phyloP scores from a whole-genome alignment of 2,113 vertebrate genomes.

The Albula goreensis region DNA sequence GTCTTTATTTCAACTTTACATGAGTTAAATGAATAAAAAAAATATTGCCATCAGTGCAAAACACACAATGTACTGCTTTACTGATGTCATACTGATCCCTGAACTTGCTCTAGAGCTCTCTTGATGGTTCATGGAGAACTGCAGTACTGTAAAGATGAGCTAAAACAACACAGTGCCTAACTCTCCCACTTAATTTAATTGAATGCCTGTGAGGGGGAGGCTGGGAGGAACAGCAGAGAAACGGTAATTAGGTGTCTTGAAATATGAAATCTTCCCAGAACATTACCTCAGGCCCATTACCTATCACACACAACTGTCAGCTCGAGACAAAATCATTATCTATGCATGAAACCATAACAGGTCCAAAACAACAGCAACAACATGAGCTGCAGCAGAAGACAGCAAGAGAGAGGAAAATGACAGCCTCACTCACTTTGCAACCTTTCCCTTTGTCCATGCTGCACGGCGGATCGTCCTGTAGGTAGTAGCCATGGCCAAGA shows the following conservation, averaged over 20 bases:
- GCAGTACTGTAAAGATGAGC: too few relatives aligned
- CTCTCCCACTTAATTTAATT: neutral
- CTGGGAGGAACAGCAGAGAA: neutral
- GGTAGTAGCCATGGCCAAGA: conserved; percentile 61
- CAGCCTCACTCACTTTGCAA: conserved; percentile 77
- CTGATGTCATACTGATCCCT: too few relatives aligned
- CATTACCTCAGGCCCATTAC: neutral
- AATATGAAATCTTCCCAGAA: neutral
- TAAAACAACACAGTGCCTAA: neutral
- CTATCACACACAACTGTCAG: neutral
- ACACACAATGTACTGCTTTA: neutral
- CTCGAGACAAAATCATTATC: neutral
- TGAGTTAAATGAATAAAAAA: too few relatives aligned
- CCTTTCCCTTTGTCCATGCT: conserved; percentile 76
- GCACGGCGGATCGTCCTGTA: conserved; percentile 69
- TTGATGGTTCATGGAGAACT: neutral
- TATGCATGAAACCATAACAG: neutral
- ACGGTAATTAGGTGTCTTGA: conserved; percentile 1
- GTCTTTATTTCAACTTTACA: neutral
- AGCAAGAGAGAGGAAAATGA: neutral
- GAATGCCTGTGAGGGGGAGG: neutral
- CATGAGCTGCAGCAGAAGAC: neutral
- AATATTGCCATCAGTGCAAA: neutral
- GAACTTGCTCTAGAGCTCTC: neutral
- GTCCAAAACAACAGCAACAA: neutral